A percentile compares a stretch with the other conserved stretches of the same genome.
Evolutionary conservation across 1,140 invertebrate genomes (phyloP).

Genomic region (Theocolax elegans): DNA sequence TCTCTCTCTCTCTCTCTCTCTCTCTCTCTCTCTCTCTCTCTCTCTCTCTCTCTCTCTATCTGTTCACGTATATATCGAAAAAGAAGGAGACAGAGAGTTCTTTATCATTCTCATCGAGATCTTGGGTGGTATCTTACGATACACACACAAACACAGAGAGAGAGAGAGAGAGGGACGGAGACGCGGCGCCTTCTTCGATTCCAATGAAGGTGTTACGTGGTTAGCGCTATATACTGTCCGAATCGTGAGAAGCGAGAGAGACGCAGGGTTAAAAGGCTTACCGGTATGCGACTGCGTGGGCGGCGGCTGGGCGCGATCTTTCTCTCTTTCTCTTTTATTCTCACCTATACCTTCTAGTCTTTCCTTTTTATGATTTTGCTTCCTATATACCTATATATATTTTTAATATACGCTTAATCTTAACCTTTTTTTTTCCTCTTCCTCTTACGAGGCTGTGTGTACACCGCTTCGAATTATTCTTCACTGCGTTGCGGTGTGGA

Average conservation of each 20-base stretch:
- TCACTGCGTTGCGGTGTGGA: no score
- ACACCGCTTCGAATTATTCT: neutral
- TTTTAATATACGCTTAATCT: no score
- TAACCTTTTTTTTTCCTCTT: no score
- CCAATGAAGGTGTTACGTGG: slow-evolving; percentile 61
- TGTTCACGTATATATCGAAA: slow-evolving; percentile 36
- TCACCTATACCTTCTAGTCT: neutral
- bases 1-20: neutral
- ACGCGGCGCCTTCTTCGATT: slow-evolving; percentile 51
- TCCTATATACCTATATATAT: no score
- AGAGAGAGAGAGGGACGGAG: neutral
- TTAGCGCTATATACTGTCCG: slow-evolving; percentile 43
- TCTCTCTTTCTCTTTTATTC: neutral
- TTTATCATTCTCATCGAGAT: slow-evolving; percentile 50
- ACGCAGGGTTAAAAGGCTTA: slow-evolving; percentile 55
- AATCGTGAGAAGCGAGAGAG: slow-evolving; percentile 48
- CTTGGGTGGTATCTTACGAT: slow-evolving; percentile 48
- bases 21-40: no score
- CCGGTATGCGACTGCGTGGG: slow-evolving; percentile 60
- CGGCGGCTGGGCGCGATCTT: slow-evolving; percentile 46
- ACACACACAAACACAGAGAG: no score
- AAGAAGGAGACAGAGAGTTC: slow-evolving; percentile 36
- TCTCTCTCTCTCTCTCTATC: no score
- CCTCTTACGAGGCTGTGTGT: no score
- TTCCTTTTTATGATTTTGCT: slow-evolving; percentile 7